phyloP scores from a whole-genome alignment of 2,888 invertebrate species.

The Leucozona laternaria region DNA sequence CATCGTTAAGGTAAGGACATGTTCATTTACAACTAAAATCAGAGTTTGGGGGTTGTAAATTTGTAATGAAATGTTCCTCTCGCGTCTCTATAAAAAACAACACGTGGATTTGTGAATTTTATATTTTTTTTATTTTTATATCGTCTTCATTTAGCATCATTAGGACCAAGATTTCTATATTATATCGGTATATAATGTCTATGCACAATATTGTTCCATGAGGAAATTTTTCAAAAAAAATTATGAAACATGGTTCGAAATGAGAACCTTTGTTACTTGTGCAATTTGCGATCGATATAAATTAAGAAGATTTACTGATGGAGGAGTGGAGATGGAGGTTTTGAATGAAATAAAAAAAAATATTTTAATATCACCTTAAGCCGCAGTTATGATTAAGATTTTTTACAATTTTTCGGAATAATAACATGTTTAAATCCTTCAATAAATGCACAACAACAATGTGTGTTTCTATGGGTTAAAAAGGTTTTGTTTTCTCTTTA shows the following conservation, averaged over 20 bases:
- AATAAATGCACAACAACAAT: too few species aligned
- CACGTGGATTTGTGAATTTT: background rate
- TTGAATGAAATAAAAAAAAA: too few species aligned
- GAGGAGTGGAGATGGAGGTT: too few species aligned
- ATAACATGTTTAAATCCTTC: too few species aligned
- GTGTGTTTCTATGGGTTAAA: too few species aligned
- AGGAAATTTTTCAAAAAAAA: background rate
- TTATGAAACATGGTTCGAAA: constrained; percentile 28
- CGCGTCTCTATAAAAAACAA: background rate
- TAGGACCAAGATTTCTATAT: constrained; percentile 18
- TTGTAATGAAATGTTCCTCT: constrained; percentile 49
- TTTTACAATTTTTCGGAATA: too few species aligned
- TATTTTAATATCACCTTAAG: too few species aligned
- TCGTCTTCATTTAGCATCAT: constrained; percentile 39
- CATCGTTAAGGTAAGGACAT: constrained; percentile 56
- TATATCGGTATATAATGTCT: constrained; percentile 52
- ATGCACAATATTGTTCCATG: constrained; percentile 60
- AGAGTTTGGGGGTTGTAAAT: constrained; percentile 41
- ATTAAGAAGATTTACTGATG: too few species aligned
- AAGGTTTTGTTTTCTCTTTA: too few species aligned
- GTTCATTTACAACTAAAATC: constrained; percentile 33
- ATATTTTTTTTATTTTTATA: constrained; percentile 42
- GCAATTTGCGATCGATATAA: too few species aligned
- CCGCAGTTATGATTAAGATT: too few species aligned
- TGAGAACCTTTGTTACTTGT: background rate